Evolutionary conservation across 2,113 vertebrate genomes (phyloP).

Genomic region (Alectura lathami): DNA sequence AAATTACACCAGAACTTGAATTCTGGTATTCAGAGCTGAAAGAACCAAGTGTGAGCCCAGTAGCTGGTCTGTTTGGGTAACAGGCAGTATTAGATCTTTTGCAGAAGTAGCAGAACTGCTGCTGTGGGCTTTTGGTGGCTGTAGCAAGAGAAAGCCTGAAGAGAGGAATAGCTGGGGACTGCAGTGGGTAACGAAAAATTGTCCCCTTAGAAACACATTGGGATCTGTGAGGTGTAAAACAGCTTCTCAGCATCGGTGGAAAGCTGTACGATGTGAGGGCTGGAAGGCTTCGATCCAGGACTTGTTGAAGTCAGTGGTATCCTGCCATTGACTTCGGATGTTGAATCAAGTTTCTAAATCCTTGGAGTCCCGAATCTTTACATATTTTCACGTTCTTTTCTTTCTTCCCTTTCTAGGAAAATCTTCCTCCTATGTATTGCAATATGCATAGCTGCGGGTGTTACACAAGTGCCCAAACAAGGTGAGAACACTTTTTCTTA

Average conservation of each 20-base stretch:
- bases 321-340: neutral
- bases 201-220: neutral
- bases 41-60: neutral
- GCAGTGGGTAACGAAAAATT: neutral
- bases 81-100: neutral
- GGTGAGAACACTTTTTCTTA: conserved; percentile 69
- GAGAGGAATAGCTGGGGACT: neutral
- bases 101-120: neutral
- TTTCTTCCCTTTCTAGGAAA: conserved; percentile 81
- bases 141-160: neutral
- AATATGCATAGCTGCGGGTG: conserved; percentile 84
- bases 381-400: neutral
- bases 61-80: neutral
- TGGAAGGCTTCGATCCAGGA: neutral
- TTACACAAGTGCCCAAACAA: conserved; percentile 81
- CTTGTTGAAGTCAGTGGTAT: neutral
- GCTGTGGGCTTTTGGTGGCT: neutral
- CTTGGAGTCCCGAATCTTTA: neutral
- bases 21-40: neutral
- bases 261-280: neutral
- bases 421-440: conserved; percentile 85
- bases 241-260: neutral
- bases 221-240: neutral
- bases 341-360: neutral
- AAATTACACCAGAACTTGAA: neutral